Evolutionary conservation across 1,140 invertebrate genomes (phyloP), one percentile per base, ranked within the genome.

Genomic region (Drosophila guanche): DNA sequence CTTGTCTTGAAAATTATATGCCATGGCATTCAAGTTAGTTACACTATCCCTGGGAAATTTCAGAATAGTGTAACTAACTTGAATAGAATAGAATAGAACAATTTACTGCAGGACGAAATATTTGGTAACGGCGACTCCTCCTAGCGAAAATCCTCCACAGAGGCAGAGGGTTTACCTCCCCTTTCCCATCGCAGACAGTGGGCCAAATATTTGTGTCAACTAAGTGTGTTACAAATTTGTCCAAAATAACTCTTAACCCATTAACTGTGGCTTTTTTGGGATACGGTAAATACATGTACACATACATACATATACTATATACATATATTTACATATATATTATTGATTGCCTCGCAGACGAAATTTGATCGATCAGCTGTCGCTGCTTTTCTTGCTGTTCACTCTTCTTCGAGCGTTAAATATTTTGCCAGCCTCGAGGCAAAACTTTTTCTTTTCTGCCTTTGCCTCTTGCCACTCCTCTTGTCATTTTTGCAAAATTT

Each of bases 331-430:
- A 20, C 16, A 20, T 20, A 80, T 80, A 71, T 76, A 48, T 69
- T 56, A 56, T 23, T 57, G 51, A 53, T 75, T 75, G 57, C 53
- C 74, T 37, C 45, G 58, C 62, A 47, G 53, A 69, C 72, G 78
- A 83, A 71, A 83, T 81, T 81, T 83, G 79, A 81, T 81, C 79
- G 79, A 81, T 81, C 79, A 78, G 79, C 61, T 62, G 79, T 63
- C 40, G 29, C 42, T 54, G 45, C 40, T 73, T 52, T 76, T 76
- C 54, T 76, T 57, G 69, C 14, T 40, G 41, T 22, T 37, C 42
- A 6, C 43, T 42, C 59, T 58, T 58, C 70, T 66, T 63, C 71
- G 54, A 70, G 66, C 71, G 54, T 73, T 63, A 83, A 83, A 83
- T 78, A 75, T 69, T 83, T 78, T 56, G 63, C 79, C 63, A 79